Evolutionary conservation across 2,113 vertebrate genomes (phyloP).

Genomic region (Stomatorhinus ivindoensis): DNA sequence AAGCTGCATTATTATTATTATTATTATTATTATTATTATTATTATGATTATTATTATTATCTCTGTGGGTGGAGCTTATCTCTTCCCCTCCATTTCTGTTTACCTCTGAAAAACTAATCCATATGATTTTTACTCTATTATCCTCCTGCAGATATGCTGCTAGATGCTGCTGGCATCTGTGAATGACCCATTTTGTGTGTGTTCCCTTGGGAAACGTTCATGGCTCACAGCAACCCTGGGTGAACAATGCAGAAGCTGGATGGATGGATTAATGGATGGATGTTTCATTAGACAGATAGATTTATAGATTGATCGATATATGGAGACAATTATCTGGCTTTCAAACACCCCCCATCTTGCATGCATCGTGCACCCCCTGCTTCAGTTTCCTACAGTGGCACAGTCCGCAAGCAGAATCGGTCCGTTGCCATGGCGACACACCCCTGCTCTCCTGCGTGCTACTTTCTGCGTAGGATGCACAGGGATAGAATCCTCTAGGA

Average conservation of each 20-base stretch:
- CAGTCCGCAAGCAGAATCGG: neutral
- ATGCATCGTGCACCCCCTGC: neutral
- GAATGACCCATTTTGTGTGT: neutral
- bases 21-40: neutral
- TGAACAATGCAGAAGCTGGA: neutral
- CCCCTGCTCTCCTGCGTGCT: neutral
- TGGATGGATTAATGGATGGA: neutral
- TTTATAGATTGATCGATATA: neutral
- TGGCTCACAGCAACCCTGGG: neutral
- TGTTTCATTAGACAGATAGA: neutral
- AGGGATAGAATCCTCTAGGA: neutral
- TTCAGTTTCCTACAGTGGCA: neutral
- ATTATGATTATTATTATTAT: neutral
- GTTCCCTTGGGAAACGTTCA: neutral
- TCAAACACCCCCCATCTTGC: neutral
- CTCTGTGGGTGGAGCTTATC: neutral
- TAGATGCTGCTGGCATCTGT: neutral
- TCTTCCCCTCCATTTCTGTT: neutral
- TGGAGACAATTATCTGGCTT: neutral
- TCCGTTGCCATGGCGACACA: conserved; percentile 16
- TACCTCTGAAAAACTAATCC: neutral
- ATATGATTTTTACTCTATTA: neutral
- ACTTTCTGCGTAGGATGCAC: neutral
- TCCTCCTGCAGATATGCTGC: neutral
- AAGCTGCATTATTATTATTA: neutral